Percentiles rank a stretch among this genome's conserved stretches.
These are phyloP conservation scores for Busseola fusca DNA, from an alignment of 2,888 invertebrate genomes.

Conservation along the genomic window DNA sequence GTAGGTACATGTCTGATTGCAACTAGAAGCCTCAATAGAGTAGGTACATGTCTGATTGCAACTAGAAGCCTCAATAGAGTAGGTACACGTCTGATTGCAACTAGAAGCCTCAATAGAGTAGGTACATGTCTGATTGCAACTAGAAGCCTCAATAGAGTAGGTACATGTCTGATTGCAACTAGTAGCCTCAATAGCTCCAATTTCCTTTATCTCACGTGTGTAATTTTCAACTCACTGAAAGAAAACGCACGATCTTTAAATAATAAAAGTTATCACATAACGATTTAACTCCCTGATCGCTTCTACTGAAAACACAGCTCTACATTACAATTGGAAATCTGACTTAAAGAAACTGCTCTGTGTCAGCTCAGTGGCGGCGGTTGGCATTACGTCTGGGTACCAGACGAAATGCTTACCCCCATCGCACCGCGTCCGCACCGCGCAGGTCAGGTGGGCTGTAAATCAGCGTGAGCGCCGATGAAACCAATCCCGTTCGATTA, in stretches of 20 bases:
- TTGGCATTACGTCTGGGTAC: slow-evolving; percentile 36
- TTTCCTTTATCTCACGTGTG: neutral
- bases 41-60: neutral
- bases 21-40: neutral
- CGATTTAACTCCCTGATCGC: neutral
- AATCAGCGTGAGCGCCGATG: slow-evolving; percentile 67
- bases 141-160: neutral
- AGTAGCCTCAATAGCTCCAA: neutral
- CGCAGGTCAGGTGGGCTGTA: slow-evolving; percentile 62
- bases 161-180: neutral
- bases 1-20: neutral
- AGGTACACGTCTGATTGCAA: neutral
- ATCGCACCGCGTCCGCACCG: neutral
- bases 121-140: neutral
- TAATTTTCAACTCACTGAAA: neutral
- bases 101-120: neutral
- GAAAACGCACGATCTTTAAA: neutral
- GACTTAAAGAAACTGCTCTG: slow-evolving; percentile 29
- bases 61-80: neutral
- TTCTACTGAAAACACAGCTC: slow-evolving; percentile 1
- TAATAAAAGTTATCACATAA: neutral
- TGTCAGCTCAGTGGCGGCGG: slow-evolving; percentile 14
- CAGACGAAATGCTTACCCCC: no score
- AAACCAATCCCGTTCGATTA: slow-evolving; percentile 74
- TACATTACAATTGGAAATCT: slow-evolving; percentile 33